phyloP scores from a whole-genome alignment of 2,888 invertebrate genomes.

The Lypha dubia region DNA sequence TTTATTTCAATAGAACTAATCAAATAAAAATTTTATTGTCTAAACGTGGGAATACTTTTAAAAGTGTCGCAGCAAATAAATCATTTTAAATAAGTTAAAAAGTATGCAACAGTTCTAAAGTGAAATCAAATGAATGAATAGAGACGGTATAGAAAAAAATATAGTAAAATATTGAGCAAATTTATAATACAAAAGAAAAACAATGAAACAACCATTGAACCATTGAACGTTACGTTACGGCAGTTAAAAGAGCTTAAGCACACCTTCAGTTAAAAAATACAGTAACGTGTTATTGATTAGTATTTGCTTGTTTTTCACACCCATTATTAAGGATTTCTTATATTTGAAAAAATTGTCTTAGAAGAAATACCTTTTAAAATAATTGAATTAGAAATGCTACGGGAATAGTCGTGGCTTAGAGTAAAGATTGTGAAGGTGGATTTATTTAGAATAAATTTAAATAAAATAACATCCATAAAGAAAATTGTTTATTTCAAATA shows the following conservation, averaged over 20 bases:
- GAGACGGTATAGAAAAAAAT: conserved; percentile 32
- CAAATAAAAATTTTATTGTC: conserved; percentile 47
- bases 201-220: conserved; percentile 22
- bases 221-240: no score
- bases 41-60: conserved; percentile 54
- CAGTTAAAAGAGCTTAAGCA: background rate
- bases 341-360: conserved; percentile 16
- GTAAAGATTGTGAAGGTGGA: background rate
- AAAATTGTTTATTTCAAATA: no score
- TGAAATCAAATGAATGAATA: background rate
- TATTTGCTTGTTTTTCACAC: background rate
- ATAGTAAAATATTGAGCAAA: conserved; percentile 41
- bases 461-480: background rate
- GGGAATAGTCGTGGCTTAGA: background rate
- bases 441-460: background rate
- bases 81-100: conserved; percentile 44
- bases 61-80: conserved; percentile 58
- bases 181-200: conserved; percentile 26
- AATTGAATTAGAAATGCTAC: conserved; percentile 79
- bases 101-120: conserved; percentile 57
- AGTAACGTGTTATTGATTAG: conserved; percentile 32
- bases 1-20: background rate
- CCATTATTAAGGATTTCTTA: conserved; percentile 6
- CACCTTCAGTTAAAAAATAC: conserved; percentile 38
- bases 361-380: conserved; percentile 79